phyloP scores from a whole-genome alignment of 2,113 vertebrate genomes.

The Neogale vison region DNA sequence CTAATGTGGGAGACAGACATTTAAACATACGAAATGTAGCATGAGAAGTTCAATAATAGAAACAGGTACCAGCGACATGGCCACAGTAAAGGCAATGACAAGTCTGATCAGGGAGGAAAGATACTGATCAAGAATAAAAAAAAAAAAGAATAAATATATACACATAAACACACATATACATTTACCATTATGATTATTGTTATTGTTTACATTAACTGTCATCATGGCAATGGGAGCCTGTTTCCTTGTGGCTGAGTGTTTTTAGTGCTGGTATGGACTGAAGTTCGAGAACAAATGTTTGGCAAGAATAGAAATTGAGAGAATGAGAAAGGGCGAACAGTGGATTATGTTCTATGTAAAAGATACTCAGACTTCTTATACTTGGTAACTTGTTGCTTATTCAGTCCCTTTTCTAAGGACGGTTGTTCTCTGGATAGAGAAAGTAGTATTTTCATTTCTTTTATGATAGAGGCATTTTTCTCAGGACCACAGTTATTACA shows the following conservation, averaged over 20 bases:
- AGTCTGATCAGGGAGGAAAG: not conserved
- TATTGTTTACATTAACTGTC: not conserved
- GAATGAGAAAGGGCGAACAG: not conserved
- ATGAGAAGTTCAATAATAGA: not conserved
- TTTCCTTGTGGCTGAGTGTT: not conserved
- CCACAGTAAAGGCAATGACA: not conserved
- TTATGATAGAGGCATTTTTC: conserved; percentile 1
- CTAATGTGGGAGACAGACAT: not conserved
- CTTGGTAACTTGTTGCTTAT: not conserved
- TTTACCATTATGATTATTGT: not conserved
- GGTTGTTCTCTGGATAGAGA: not conserved
- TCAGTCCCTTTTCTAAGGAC: not conserved
- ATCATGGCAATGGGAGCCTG: not conserved
- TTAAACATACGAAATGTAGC: not conserved
- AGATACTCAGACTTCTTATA: not conserved
- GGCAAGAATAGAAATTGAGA: not conserved
- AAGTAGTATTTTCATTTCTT: not conserved
- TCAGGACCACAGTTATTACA: not conserved
- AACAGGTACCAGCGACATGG: not conserved
- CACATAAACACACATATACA: not conserved
- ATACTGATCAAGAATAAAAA: not conserved
- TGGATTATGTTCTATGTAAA: not conserved
- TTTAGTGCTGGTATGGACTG: not conserved
- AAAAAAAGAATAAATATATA: not conserved
- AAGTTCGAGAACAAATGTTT: not conserved